Conservation (phyloP, 2,888 invertebrate genomes). For the Heliconius charithonia region DNA sequence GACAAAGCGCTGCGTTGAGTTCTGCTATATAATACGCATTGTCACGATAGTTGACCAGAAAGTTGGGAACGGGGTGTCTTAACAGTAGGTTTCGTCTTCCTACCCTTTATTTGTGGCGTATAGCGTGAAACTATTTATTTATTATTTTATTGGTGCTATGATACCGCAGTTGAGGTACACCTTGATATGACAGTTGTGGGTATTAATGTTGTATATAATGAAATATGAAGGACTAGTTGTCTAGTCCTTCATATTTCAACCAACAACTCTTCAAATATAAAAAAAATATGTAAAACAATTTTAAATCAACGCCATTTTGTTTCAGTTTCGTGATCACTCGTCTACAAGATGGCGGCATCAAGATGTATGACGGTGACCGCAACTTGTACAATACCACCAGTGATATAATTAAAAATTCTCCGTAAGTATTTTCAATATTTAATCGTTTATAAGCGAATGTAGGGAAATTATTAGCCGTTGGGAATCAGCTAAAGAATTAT, state of each 20-base stretch:
- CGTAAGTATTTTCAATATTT: conserved; percentile 19
- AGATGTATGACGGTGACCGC: conserved; percentile 54
- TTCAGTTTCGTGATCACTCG: conserved; percentile 59
- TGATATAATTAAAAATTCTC: conserved; percentile 17
- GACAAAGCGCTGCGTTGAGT: background rate
- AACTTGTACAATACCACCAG: conserved; percentile 36
- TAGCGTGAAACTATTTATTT: too few species aligned
- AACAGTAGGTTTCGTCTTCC: background rate
- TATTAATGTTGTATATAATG: too few species aligned
- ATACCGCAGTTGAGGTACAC: too few species aligned
- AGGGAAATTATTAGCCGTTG: background rate
- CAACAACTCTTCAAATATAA: too few species aligned
- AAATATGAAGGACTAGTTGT: too few species aligned
- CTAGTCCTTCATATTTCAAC: too few species aligned
- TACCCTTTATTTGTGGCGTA: background rate
- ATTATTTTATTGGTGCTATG: too few species aligned
- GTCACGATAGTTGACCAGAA: background rate
- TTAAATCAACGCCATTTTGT: conserved; percentile 26
- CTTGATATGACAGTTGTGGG: too few species aligned
- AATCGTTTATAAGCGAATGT: background rate
- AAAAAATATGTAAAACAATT: background rate
- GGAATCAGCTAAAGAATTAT: background rate
- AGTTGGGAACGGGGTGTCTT: background rate
- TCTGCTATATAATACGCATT: background rate
- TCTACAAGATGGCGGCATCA: conserved; percentile 52